Evolutionary conservation across 2,888 invertebrate genomes (phyloP).

Genomic region (Marasmarcha lunaedactyla): DNA sequence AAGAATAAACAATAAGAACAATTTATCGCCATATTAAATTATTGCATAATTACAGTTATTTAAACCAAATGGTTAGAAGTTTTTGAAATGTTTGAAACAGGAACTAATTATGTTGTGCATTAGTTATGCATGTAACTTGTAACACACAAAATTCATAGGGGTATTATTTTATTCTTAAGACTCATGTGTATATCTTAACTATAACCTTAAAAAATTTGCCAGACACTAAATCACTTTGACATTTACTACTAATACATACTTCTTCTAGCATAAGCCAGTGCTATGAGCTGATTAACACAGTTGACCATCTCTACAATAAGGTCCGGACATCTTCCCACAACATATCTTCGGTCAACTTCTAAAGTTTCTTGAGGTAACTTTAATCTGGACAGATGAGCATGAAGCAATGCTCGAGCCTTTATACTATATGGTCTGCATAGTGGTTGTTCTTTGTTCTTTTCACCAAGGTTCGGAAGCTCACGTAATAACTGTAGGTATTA

Average conservation of each 20-base stretch:
- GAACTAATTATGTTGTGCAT: too few species aligned
- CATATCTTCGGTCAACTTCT: slow-evolving; percentile 86
- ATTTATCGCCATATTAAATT: too few species aligned
- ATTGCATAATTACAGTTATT: too few species aligned
- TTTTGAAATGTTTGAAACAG: too few species aligned
- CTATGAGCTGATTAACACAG: slow-evolving; percentile 92
- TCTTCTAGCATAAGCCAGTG: slow-evolving; percentile 90
- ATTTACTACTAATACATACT: too few species aligned
- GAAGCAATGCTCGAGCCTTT: slow-evolving; percentile 92
- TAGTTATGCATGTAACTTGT: too few species aligned
- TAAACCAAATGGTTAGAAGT: too few species aligned
- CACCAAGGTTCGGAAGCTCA: slow-evolving; percentile 90
- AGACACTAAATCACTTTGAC: too few species aligned
- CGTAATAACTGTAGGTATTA: slow-evolving; percentile 80
- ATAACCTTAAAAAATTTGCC: too few species aligned
- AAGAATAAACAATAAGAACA: too few species aligned
- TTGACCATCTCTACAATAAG: slow-evolving; percentile 97
- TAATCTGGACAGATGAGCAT: slow-evolving; percentile 93
- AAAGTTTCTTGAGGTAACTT: slow-evolving; percentile 80
- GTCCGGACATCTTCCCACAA: slow-evolving; percentile 92
- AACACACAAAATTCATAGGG: too few species aligned
- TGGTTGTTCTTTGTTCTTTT: slow-evolving; percentile 96
- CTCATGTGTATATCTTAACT: slow-evolving; percentile 1
- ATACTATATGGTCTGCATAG: slow-evolving; percentile 93
- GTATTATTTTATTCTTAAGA: too few species aligned